A percentile compares a stretch with the other conserved stretches of the same genome.
These are phyloP conservation scores for Xylophagus ater DNA, from an alignment of 2,888 invertebrate species.

Conservation along the genomic window DNA sequence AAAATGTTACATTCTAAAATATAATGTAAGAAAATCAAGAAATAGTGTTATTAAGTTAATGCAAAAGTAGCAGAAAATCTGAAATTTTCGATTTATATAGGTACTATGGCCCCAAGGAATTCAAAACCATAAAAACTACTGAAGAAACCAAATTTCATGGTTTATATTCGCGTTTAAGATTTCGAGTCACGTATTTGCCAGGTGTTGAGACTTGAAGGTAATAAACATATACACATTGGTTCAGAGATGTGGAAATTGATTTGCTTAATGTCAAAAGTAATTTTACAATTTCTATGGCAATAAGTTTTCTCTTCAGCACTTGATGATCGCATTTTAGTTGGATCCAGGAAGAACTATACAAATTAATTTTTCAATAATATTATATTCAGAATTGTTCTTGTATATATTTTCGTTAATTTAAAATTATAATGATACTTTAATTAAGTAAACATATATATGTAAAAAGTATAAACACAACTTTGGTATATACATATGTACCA, in stretches of 20 bases:
- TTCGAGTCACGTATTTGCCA: slow-evolving; percentile 10
- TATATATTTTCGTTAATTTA: too few species aligned
- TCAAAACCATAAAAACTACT: too few species aligned
- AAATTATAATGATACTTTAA: too few species aligned
- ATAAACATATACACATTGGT: slow-evolving; percentile 10
- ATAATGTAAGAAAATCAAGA: neutral
- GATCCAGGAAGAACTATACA: too few species aligned
- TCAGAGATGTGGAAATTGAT: slow-evolving; percentile 11
- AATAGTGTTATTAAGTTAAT: neutral
- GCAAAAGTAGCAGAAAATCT: neutral
- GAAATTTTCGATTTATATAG: too few species aligned
- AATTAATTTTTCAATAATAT: too few species aligned
- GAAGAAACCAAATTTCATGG: neutral
- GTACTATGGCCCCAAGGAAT: too few species aligned
- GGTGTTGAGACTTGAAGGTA: slow-evolving; percentile 9
- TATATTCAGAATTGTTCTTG: too few species aligned
- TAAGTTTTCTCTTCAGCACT: neutral
- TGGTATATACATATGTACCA: too few species aligned
- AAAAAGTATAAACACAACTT: too few species aligned
- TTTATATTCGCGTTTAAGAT: slow-evolving; percentile 1
- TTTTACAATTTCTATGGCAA: slow-evolving; percentile 1
- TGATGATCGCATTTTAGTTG: neutral
- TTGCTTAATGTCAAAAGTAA: slow-evolving; percentile 9
- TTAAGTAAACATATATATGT: too few species aligned
- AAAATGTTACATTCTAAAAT: neutral